Evolutionary conservation across 2,113 vertebrate genomes (phyloP).

Genomic region (Alectura lathami): DNA sequence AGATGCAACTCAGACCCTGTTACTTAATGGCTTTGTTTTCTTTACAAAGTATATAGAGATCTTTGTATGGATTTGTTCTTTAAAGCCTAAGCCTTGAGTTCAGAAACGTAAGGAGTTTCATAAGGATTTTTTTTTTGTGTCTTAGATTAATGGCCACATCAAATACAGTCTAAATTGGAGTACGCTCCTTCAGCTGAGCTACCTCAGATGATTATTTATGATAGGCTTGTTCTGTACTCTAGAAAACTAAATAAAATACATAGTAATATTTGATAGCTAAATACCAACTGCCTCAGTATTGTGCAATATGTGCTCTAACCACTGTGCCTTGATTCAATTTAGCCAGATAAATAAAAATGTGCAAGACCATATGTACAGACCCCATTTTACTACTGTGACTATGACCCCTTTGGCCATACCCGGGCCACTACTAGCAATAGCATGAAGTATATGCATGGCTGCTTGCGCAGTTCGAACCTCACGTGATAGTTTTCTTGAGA

Average conservation of each 20-base stretch:
- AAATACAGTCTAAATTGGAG: neutral
- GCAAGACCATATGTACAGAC: neutral
- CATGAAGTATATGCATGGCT: neutral
- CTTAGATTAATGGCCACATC: neutral
- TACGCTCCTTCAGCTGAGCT: neutral
- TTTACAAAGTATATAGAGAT: neutral
- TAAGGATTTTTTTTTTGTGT: neutral
- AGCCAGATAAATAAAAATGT: neutral
- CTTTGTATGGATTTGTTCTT: neutral
- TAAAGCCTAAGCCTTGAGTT: neutral
- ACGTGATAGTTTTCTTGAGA: neutral
- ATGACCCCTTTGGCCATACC: neutral
- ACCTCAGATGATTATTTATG: neutral
- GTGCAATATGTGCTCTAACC: neutral
- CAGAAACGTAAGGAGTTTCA: neutral
- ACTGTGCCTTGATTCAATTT: neutral
- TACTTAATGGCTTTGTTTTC: neutral
- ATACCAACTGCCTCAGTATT: neutral
- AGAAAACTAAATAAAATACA: neutral
- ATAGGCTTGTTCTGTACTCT: neutral
- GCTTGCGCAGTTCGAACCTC: neutral
- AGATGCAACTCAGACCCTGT: neutral
- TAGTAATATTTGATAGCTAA: neutral
- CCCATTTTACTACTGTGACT: neutral
- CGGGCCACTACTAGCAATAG: neutral